A percentile compares a stretch with the other conserved stretches of the same genome.
Conservation (phyloP, 2,113 vertebrate species). For the Parus major region DNA sequence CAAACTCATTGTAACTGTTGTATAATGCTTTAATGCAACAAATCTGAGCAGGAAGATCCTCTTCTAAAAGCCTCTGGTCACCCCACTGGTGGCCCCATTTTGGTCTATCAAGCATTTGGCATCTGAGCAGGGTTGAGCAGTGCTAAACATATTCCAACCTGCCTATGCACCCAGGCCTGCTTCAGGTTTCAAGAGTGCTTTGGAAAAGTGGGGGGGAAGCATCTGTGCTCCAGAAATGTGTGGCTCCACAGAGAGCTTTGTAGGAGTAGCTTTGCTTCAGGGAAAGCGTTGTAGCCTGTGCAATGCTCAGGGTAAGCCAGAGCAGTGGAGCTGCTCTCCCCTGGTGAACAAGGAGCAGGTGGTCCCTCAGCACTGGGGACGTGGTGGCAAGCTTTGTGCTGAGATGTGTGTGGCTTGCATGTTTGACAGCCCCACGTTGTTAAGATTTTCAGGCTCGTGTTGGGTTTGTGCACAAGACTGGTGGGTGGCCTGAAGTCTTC, state of each 20-base stretch:
- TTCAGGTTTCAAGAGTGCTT: not conserved
- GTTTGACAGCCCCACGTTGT: not conserved
- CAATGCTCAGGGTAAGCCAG: fast-evolving
- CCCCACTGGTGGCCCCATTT: not conserved
- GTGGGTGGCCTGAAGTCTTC: not conserved
- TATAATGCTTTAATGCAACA: not conserved
- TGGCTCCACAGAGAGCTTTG: not conserved
- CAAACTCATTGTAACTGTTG: not conserved
- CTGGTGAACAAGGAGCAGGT: not conserved
- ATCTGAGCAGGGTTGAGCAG: not conserved
- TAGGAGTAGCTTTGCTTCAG: not conserved
- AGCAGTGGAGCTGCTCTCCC: not conserved
- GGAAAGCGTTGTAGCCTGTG: not conserved
- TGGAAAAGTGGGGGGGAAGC: not conserved
- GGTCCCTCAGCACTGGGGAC: not conserved
- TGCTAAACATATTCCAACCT: not conserved
- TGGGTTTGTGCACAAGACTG: not conserved
- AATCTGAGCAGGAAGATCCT: not conserved
- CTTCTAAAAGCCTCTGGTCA: not conserved
- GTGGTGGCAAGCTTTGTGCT: not conserved
- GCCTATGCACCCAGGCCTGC: not conserved
- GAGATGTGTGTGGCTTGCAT: not conserved
- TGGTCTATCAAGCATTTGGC: not conserved
- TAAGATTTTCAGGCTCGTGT: not conserved
- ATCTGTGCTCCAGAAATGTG: not conserved